phyloP scores from a whole-genome alignment of 2,888 invertebrate species.

The Uropetala carovei region DNA sequence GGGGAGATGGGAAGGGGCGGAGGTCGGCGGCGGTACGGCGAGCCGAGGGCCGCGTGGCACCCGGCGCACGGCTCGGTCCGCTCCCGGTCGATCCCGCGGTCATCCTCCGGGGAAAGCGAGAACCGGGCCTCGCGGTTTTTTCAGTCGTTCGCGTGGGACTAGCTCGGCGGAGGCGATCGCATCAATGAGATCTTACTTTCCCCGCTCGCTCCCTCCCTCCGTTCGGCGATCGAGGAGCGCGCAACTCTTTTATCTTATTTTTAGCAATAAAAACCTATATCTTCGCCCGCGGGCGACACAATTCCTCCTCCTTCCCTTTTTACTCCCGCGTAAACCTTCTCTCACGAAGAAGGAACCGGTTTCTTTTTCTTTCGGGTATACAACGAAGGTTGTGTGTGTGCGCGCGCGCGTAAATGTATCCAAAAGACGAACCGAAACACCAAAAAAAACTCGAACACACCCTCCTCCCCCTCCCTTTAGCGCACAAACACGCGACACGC shows the following conservation, averaged over 20 bases:
- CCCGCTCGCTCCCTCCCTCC: too few relatives aligned
- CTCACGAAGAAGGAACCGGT: neutral
- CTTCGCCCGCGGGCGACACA: too few relatives aligned
- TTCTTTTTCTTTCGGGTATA: neutral
- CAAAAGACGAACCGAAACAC: neutral
- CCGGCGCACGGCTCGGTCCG: slow-evolving; percentile 5
- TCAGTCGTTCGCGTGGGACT: too few relatives aligned
- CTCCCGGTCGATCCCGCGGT: neutral
- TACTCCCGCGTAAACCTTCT: neutral
- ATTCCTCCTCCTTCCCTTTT: too few relatives aligned
- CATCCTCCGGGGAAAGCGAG: neutral
- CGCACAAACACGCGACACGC: neutral
- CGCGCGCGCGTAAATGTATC: neutral
- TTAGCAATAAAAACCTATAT: too few relatives aligned
- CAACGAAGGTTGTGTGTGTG: neutral
- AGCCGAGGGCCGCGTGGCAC: neutral
- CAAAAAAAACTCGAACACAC: neutral
- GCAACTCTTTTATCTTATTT: too few relatives aligned
- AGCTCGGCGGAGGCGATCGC: too few relatives aligned
- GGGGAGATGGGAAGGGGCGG: neutral
- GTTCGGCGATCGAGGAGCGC: too few relatives aligned
- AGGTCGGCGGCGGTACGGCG: neutral
- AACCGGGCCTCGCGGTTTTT: neutral
- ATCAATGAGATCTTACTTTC: too few relatives aligned
- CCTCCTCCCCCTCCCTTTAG: neutral